Evolutionary conservation across 2,113 vertebrate species (phyloP).

Genomic region (Carettochelys insculpta): DNA sequence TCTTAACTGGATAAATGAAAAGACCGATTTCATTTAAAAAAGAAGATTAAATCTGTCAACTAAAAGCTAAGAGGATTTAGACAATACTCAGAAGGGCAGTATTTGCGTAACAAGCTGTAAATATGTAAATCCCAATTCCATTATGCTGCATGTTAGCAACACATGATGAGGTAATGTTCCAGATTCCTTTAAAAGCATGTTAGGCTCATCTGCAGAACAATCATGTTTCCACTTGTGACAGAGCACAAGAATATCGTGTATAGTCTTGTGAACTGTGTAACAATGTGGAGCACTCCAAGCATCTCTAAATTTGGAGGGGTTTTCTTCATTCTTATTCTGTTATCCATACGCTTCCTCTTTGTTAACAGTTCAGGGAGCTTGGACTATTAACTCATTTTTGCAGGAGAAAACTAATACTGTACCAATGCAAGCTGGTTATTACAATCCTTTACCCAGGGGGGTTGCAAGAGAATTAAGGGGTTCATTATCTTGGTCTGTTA

Average conservation of each 20-base stretch:
- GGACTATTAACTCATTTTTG: background rate
- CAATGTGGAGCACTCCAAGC: background rate
- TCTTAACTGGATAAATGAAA: conserved; percentile 67
- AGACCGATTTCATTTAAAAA: conserved; percentile 61
- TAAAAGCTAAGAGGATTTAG: conserved; percentile 79
- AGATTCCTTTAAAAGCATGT: conserved; percentile 49
- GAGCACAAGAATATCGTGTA: conserved; percentile 38
- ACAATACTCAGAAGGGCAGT: conserved; percentile 64
- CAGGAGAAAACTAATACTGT: background rate
- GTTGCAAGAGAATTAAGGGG: background rate
- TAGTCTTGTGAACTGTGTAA: conserved; percentile 6
- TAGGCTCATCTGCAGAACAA: conserved; percentile 47
- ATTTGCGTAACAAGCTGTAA: conserved; percentile 71
- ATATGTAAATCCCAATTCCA: conserved; percentile 66
- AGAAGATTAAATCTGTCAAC: conserved; percentile 67
- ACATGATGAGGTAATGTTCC: conserved; percentile 34
- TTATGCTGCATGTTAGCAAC: conserved; percentile 36
- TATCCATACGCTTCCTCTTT: background rate
- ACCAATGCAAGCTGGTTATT: background rate
- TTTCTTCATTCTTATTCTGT: background rate
- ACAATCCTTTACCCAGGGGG: background rate
- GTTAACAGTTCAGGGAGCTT: background rate
- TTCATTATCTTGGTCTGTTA: background rate
- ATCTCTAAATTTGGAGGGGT: background rate
- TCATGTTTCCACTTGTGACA: conserved; percentile 50